Base-by-base conservation (phyloP, 2,797 vertebrate species). In the Pseudochaenichthys georgianus region DNA sequence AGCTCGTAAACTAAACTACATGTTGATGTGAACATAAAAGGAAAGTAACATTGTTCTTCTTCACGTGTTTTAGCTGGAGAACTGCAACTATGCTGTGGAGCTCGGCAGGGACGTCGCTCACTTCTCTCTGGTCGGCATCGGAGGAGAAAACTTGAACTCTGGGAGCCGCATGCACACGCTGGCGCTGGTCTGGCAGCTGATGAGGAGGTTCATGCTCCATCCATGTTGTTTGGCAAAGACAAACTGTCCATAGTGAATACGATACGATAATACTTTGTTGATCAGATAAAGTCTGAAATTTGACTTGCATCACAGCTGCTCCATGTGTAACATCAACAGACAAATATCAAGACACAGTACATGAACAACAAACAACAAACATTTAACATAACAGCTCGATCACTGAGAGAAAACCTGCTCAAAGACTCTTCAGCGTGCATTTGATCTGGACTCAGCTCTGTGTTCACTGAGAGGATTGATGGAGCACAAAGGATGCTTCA, bases 31-130 rank as follows among this genome's bases (percentile, higher is more conserved):
- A 62, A 59, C 74, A 59, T 50, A 51, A 66, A 64, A 53, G 1
- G 17, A 23, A 46, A 48, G 13, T 65, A 46, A 62, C 48, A 9
- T 17, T 64, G 66, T 90, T 70, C 65, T 57, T 73, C 88, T 81
- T 57, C 34, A 17, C 2, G 0, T 68, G 1, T 71, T 10, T 0
- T 17, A 99, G 98, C 95, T 99, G 85, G 98, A 99, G 92, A 99
- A 99, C 89, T 99, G 98, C 87, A 99, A 98, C 94, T 99, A 99
- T n/a, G 98, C 96, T 7, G 96, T 99, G 64, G 88, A 95, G n/a
- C 92, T 99, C 54, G 97, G 97, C 62, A 78, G 96, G 95, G 87
- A 96, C 38, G 92, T 94, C 11, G 97, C 97, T 61, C 96, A 89
- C 80, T 99, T 99, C 92, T 99, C 98, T 19, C 92, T 99, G 86